A percentile compares a stretch with the other conserved stretches of the same genome.
Evolutionary conservation across 92 coral and sea anemone species (phyloP).

Genomic region (Plumapathes pennacea): DNA sequence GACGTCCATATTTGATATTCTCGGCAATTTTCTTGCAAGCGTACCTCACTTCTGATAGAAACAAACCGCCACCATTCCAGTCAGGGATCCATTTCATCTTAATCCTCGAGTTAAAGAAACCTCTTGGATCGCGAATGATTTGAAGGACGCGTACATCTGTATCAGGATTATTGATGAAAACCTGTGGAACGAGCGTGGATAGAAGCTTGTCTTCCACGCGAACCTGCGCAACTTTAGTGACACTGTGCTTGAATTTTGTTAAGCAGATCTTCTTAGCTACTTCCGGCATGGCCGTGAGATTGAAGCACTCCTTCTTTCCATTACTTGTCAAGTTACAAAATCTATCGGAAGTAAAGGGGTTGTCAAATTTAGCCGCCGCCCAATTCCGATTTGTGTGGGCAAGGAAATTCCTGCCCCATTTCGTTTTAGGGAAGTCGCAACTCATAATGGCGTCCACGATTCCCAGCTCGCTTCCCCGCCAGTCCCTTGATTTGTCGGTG

Average conservation of each 20-base stretch:
- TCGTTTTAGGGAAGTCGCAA: slow-evolving; percentile 14
- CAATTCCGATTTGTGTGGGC: slow-evolving; percentile 13
- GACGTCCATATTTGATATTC: slow-evolving; percentile 17
- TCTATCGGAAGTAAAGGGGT: slow-evolving; percentile 11
- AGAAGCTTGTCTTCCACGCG: slow-evolving; percentile 2
- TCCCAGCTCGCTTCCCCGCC: slow-evolving; percentile 23
- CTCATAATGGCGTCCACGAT: slow-evolving; percentile 24
- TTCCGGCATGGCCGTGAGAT: slow-evolving; percentile 7
- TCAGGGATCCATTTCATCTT: slow-evolving; percentile 23
- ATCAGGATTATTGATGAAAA: slow-evolving; percentile 13
- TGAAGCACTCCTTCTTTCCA: slow-evolving; percentile 2
- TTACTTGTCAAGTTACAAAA: slow-evolving; percentile 19
- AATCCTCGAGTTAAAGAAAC: slow-evolving; percentile 16
- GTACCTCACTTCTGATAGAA: not conserved
- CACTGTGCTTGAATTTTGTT: slow-evolving; percentile 18
- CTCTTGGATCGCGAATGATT: slow-evolving; percentile 33
- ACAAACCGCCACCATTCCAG: too few relatives aligned
- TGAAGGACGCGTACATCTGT: slow-evolving; percentile 27
- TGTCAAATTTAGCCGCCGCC: slow-evolving; percentile 16
- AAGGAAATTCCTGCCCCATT: slow-evolving; percentile 8
- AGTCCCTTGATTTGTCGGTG: slow-evolving; percentile 1
- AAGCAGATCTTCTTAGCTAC: slow-evolving; percentile 5
- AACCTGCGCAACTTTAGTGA: slow-evolving; percentile 24
- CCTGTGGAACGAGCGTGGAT: slow-evolving; percentile 10
- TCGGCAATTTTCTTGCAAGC: slow-evolving; percentile 7